Percentiles rank a stretch among this genome's conserved stretches.
Conservation (phyloP, 2,113 vertebrate genomes). For the Aldabrachelys gigantea region DNA sequence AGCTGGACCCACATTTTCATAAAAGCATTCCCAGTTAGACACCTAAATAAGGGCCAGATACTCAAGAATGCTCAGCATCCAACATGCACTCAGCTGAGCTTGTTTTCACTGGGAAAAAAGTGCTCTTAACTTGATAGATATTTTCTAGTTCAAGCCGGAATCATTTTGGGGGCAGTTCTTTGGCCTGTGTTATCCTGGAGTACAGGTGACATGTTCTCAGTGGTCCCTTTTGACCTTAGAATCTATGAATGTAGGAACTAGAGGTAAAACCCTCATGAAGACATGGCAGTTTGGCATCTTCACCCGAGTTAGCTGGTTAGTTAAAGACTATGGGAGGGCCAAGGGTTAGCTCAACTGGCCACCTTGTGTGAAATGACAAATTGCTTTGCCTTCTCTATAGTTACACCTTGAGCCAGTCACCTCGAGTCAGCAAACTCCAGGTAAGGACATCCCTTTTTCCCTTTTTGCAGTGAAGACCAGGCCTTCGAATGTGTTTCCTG, state of each 20-base stretch:
- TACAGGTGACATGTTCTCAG: no score
- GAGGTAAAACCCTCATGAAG: neutral
- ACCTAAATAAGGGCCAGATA: neutral
- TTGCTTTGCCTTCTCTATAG: neutral
- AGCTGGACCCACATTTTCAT: neutral
- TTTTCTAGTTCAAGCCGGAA: neutral
- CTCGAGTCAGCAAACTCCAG: neutral
- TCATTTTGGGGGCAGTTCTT: neutral
- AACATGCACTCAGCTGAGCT: neutral
- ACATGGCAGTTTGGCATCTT: neutral
- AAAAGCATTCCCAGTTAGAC: neutral
- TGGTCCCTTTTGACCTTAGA: neutral
- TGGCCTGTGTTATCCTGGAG: neutral
- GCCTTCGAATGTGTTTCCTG: neutral
- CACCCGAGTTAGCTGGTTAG: neutral
- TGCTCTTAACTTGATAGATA: neutral
- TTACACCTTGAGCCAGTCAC: neutral
- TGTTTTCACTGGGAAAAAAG: neutral
- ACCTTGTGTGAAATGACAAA: neutral
- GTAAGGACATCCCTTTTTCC: neutral
- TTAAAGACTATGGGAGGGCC: neutral
- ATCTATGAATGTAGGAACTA: neutral
- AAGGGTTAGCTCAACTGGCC: neutral
- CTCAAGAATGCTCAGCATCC: neutral
- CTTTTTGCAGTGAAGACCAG: neutral